These are phyloP conservation scores for Erpetoichthys calabaricus DNA, from an alignment of 2,797 vertebrate genomes.

Conservation along the genomic window DNA sequence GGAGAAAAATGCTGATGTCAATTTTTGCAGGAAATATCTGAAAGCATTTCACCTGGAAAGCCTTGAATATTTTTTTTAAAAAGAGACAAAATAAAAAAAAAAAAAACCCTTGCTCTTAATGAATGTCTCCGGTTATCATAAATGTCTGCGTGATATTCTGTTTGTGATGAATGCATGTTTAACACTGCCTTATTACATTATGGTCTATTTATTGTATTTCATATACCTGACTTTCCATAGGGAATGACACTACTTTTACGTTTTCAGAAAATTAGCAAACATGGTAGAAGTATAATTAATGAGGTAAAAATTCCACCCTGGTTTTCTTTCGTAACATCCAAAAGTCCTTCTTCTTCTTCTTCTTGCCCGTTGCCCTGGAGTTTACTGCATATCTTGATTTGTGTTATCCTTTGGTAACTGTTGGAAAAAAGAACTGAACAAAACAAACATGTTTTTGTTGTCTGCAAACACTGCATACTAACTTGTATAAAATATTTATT, in stretches of 20 bases:
- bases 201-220: slow-evolving; percentile 88
- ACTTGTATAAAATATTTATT: too few relatives aligned
- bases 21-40: slow-evolving; percentile 55
- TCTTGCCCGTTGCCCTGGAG: too few relatives aligned
- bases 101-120: slow-evolving; percentile 51
- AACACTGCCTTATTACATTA: slow-evolving; percentile 83
- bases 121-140: slow-evolving; percentile 67
- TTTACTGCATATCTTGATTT: too few relatives aligned
- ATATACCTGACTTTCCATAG: slow-evolving; percentile 41
- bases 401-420: too few relatives aligned
- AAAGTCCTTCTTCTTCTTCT: too few relatives aligned
- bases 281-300: too few relatives aligned
- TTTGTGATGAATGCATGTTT: slow-evolving; percentile 72
- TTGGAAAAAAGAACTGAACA: too few relatives aligned
- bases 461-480: too few relatives aligned
- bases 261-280: too few relatives aligned
- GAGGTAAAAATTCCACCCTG: too few relatives aligned
- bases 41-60: slow-evolving; percentile 69
- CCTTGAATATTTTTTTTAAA: slow-evolving; percentile 61
- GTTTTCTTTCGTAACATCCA: too few relatives aligned
- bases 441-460: too few relatives aligned
- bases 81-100: slow-evolving; percentile 34
- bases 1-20: slow-evolving; percentile 37
- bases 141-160: slow-evolving; percentile 50
- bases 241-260: slow-evolving; percentile 36